These are phyloP conservation scores for Bathynomus jamesi DNA, from an alignment of 1,140 invertebrate species.

Conservation along the genomic window DNA sequence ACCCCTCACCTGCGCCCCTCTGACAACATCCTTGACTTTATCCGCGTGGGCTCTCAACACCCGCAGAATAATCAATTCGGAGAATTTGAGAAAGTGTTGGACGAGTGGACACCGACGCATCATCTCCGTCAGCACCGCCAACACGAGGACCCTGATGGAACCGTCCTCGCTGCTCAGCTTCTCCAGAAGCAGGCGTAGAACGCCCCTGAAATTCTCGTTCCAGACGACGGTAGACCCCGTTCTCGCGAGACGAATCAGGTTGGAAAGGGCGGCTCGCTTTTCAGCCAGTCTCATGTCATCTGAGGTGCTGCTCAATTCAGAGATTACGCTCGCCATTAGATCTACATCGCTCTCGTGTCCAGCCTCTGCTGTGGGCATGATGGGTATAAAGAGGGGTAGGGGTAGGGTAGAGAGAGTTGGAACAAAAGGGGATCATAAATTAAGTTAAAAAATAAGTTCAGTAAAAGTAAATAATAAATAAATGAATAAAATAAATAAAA, in stretches of 20 bases:
- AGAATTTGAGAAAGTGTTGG: constrained; percentile 69
- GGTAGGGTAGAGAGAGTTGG: no score
- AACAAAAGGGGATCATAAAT: no score
- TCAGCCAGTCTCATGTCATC: constrained; percentile 39
- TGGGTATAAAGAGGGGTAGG: no score
- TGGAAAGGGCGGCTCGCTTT: constrained; percentile 45
- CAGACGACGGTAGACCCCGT: constrained; percentile 47
- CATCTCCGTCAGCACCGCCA: constrained; percentile 71
- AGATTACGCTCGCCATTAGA: constrained; percentile 28
- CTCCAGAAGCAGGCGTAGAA: constrained; percentile 55
- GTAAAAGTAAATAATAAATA: no score
- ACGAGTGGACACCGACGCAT: constrained; percentile 65
- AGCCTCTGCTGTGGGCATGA: no score
- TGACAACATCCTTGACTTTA: constrained; percentile 61
- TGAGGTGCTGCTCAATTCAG: constrained; percentile 25
- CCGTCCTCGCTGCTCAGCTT: constrained; percentile 59
- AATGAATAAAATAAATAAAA: no score
- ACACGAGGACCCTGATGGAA: constrained; percentile 60
- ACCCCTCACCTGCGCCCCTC: constrained; percentile 23
- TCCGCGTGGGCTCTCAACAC: constrained; percentile 75
- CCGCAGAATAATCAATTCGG: constrained; percentile 78
- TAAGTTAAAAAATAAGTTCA: no score
- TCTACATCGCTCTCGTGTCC: constrained; percentile 30
- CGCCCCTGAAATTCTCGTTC: constrained; percentile 49
- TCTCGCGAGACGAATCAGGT: constrained; percentile 45